These are phyloP conservation scores for Tridacna crocea DNA, from an alignment of 2,888 invertebrate species.

Conservation along the genomic window DNA sequence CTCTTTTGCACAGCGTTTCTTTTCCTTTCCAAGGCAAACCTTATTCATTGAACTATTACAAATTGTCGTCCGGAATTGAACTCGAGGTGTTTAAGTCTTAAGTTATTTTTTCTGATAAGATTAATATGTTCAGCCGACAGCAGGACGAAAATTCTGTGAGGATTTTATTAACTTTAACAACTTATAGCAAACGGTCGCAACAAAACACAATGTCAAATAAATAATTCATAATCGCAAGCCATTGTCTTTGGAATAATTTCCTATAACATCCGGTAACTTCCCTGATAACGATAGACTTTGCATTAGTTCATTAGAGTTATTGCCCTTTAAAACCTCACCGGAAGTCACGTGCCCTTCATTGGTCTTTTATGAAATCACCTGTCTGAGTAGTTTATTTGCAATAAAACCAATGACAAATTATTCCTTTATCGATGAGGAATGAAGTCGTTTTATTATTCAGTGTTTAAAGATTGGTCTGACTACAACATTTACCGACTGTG, in stretches of 20 bases:
- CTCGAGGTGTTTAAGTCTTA: too few species aligned
- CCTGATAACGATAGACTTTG: slow-evolving; percentile 60
- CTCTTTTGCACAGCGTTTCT: too few species aligned
- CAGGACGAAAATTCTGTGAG: slow-evolving; percentile 3
- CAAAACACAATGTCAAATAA: slow-evolving; percentile 38
- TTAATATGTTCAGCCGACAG: not conserved
- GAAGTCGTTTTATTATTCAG: slow-evolving; percentile 18
- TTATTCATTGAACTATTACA: too few species aligned
- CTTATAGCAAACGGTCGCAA: slow-evolving; percentile 5
- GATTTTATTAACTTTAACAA: slow-evolving; percentile 21
- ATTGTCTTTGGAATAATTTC: slow-evolving; percentile 35
- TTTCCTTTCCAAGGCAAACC: too few species aligned
- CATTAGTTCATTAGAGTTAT: slow-evolving; percentile 47
- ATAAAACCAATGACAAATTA: slow-evolving; percentile 22
- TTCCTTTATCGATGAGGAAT: slow-evolving; percentile 11
- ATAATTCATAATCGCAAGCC: slow-evolving; percentile 45
- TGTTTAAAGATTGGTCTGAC: not conserved
- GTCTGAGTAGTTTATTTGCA: slow-evolving; percentile 26
- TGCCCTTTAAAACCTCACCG: slow-evolving; percentile 29
- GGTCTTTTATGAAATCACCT: slow-evolving; percentile 40
- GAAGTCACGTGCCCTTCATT: slow-evolving; percentile 38
- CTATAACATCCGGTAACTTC: slow-evolving; percentile 59
- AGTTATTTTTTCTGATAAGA: too few species aligned
- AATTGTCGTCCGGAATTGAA: too few species aligned
- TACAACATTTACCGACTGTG: too few species aligned